Evolutionary conservation across 2,888 invertebrate genomes (phyloP).

Genomic region (Metacarcinus magister): DNA sequence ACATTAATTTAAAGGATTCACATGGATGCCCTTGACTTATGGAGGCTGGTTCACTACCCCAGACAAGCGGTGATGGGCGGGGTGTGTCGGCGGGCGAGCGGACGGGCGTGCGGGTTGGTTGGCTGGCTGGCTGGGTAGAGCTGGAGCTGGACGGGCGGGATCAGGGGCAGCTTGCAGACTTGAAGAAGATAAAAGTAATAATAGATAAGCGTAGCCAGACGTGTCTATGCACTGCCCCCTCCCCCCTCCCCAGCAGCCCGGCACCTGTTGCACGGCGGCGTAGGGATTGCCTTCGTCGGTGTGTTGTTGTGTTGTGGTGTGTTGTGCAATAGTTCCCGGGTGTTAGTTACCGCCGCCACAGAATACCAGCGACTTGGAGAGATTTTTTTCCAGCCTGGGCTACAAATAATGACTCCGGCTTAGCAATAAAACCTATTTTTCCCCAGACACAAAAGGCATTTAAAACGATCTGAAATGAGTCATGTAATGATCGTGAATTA

Average conservation of each 20-base stretch:
- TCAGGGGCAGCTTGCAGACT: slow-evolving; percentile 43
- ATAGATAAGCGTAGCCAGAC: slow-evolving; percentile 69
- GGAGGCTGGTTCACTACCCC: slow-evolving; percentile 49
- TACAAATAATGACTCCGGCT: slow-evolving; percentile 64
- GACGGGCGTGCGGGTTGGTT: neutral
- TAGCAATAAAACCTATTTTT: slow-evolving; percentile 71
- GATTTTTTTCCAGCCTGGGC: slow-evolving; percentile 43
- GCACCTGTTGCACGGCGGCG: slow-evolving; percentile 57
- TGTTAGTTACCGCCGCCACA: slow-evolving; percentile 47
- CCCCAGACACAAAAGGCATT: slow-evolving; percentile 69
- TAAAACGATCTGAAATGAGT: slow-evolving; percentile 70
- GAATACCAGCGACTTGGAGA: slow-evolving; percentile 56
- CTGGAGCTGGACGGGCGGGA: neutral
- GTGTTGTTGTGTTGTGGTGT: neutral
- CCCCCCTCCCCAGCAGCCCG: neutral
- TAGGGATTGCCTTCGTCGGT: slow-evolving; percentile 43
- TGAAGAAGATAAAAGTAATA: slow-evolving; percentile 63
- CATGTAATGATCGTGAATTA: slow-evolving; percentile 69
- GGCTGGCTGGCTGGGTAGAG: neutral
- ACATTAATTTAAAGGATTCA: slow-evolving; percentile 56
- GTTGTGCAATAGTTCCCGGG: slow-evolving; percentile 59
- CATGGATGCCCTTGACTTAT: slow-evolving; percentile 55
- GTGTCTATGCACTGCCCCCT: slow-evolving; percentile 7
- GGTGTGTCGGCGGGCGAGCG: neutral
- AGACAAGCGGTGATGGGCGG: slow-evolving; percentile 45